Conservation (phyloP, 2,113 vertebrate genomes). For the Paradoxurus hermaphroditus region DNA sequence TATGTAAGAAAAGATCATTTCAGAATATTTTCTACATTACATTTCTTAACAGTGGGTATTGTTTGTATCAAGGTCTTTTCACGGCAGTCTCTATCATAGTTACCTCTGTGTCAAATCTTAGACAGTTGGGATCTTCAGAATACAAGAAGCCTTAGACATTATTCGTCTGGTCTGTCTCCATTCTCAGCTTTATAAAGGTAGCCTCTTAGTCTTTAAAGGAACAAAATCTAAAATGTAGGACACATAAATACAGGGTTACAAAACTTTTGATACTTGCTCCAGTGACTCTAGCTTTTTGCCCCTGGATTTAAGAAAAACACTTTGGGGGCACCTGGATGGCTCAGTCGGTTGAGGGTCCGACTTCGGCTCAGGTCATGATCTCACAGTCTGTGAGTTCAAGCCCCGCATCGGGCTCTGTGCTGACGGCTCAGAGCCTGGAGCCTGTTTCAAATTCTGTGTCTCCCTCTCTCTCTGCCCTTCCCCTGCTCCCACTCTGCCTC, state of each 20-base stretch:
- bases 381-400: too few relatives aligned
- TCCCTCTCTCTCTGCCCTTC: too few relatives aligned
- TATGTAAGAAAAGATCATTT: not conserved
- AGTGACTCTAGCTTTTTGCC: conserved; percentile 8
- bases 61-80: not conserved
- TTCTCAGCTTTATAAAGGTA: conserved; percentile 8
- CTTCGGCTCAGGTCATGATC: too few relatives aligned
- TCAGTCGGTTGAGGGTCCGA: too few relatives aligned
- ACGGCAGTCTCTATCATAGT: not conserved
- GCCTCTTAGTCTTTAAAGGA: not conserved
- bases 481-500: too few relatives aligned
- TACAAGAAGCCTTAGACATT: not conserved
- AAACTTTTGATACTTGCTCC: not conserved
- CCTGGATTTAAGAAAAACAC: not conserved
- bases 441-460: too few relatives aligned
- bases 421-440: too few relatives aligned
- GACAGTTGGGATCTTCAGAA: not conserved
- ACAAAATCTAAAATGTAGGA: not conserved
- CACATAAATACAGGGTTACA: not conserved
- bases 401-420: too few relatives aligned
- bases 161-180: not conserved
- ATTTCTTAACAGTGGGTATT: not conserved
- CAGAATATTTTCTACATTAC: not conserved
- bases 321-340: too few relatives aligned
- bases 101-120: not conserved